phyloP scores from a whole-genome alignment of 2,113 vertebrate species.

The Stomatorhinus ivindoensis region DNA sequence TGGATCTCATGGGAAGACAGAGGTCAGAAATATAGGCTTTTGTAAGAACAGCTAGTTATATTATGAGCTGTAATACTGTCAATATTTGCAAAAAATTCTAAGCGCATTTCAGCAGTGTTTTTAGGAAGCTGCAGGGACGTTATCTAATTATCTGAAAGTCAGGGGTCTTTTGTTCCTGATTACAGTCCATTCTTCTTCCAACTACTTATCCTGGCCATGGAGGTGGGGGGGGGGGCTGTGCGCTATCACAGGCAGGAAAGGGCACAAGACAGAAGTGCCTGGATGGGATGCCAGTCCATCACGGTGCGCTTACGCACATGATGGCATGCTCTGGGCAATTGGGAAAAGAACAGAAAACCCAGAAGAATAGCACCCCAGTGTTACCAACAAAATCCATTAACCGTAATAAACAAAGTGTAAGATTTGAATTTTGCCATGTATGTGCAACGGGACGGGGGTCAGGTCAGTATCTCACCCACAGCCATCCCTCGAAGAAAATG shows the following conservation, averaged over 20 bases:
- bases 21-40: background rate
- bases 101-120: background rate
- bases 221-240: background rate
- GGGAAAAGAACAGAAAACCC: background rate
- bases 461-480: conserved; percentile 50
- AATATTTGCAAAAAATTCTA: background rate
- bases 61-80: background rate
- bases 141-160: background rate
- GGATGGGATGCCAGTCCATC: background rate
- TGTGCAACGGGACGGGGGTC: background rate
- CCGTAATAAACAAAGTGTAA: background rate
- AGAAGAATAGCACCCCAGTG: background rate
- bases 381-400: background rate
- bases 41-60: background rate
- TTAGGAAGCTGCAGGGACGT: background rate
- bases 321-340: background rate
- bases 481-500: conserved; percentile 45
- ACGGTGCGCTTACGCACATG: background rate
- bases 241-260: background rate
- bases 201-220: background rate
- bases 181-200: background rate
- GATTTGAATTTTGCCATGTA: background rate
- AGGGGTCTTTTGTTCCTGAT: background rate
- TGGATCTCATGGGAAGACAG: background rate
- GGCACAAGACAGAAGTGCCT: background rate